phyloP scores from a whole-genome alignment of 35 echinoderm and acorn worm species.

The Ophiothrix spiculata region DNA sequence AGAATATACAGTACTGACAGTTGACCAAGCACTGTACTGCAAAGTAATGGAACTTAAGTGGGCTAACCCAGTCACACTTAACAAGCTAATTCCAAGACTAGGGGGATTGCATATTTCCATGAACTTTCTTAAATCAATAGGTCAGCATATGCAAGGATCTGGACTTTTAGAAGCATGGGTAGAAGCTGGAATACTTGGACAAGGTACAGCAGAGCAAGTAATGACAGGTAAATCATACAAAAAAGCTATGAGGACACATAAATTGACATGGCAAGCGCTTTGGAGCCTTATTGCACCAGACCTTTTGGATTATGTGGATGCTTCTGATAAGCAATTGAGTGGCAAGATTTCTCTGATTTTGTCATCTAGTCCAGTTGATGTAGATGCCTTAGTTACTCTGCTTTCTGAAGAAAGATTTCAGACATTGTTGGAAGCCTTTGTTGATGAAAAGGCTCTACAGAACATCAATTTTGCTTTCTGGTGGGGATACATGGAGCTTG shows the following conservation, averaged over 20 bases:
- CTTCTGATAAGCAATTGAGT: constrained; percentile 1
- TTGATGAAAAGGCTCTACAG: not conserved
- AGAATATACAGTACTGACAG: constrained; percentile 21
- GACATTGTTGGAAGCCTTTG: not conserved
- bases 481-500: constrained; percentile 35
- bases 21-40: constrained; percentile 31
- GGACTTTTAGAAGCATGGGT: constrained; percentile 2
- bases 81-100: constrained; percentile 27
- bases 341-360: not conserved
- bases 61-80: not conserved
- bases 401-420: not conserved
- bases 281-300: constrained; percentile 41
- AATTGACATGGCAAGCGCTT: constrained; percentile 55
- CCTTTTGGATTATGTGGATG: not conserved
- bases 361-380: not conserved
- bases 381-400: not conserved
- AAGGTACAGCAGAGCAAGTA: not conserved
- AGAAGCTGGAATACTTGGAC: constrained; percentile 30
- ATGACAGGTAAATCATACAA: constrained; percentile 37
- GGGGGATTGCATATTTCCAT: constrained; percentile 59
- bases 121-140: constrained; percentile 48
- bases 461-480: constrained; percentile 4
- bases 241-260: constrained; percentile 46
- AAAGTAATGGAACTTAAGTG: constrained; percentile 56
- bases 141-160: constrained; percentile 45